Evolutionary conservation across 1,140 invertebrate genomes (phyloP), one percentile per base, ranked within the genome.

Genomic region (Sitodiplosis mosellana): DNA sequence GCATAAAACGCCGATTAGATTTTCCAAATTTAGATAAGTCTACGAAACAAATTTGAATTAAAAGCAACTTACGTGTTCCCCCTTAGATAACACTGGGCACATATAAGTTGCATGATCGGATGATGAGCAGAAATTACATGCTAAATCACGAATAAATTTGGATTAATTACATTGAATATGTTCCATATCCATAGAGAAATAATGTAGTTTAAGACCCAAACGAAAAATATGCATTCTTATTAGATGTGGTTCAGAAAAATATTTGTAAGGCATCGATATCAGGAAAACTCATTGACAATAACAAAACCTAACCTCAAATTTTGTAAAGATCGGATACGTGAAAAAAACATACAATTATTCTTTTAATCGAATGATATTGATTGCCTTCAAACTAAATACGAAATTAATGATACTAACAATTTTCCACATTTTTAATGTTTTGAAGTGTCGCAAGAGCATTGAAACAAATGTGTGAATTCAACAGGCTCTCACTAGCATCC

Each of bases 381-480:
- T 2, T 43, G 3, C 7, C 5, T 2, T 19, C 17, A 19, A 43
- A 43, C 2, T 17, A 12, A 43, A 43, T 2, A 43, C 41, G 19
- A 14, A 41, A 41, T 11, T n/a, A 41, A 11, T 41, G 7, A 41
- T 19, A 45, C 43, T 27, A n/a, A 45, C 43, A 11, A 45, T 45
- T n/a, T 27, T 45, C 43, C n/a, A 45, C 17, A 27, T 14, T 27
- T 19, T 45, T 19, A 8, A 33, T 17, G 33, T 45, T 45, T n/a
- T 45, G 43, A 12, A 45, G 17, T 45, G 43, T 45, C 2, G 22
- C 43, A 12, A 45, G 17, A n/a, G 43, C 43, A 45, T 45, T 21
- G 22, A 45, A 45, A 33, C 43, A 45, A 2, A 45, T 17, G 17
- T 22, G 22, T 2, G 43, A 45, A 45, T 45, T 14, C 14, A 45